Conservation (phyloP, 2,797 vertebrate species). For the Dendrocincla tyrannina region DNA sequence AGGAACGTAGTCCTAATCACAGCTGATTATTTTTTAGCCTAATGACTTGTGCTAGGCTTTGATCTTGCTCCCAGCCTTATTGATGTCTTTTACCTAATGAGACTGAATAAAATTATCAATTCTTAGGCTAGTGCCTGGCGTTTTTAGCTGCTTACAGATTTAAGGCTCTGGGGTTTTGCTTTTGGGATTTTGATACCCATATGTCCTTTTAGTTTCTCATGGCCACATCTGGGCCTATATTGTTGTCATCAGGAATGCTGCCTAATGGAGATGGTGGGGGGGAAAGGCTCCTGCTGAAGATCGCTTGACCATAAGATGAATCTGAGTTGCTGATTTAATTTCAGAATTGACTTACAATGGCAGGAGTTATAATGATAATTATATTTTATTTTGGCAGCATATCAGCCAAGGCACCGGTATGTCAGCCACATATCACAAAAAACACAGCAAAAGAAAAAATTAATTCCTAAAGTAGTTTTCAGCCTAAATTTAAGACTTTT, state of each 20-base stretch:
- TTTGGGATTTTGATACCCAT: background rate
- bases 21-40: background rate
- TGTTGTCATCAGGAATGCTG: background rate
- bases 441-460: background rate
- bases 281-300: background rate
- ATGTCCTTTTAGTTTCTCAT: background rate
- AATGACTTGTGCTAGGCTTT: background rate
- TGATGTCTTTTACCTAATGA: background rate
- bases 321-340: slow-evolving; percentile 33
- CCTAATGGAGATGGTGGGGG: background rate
- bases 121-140: background rate
- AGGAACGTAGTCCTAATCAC: background rate
- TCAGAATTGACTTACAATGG: slow-evolving; percentile 20
- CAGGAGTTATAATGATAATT: background rate
- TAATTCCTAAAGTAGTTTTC: background rate
- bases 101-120: background rate
- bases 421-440: background rate
- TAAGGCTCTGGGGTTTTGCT: background rate
- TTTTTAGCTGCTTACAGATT: background rate
- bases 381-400: slow-evolving; percentile 15
- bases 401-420: background rate
- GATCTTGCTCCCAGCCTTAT: background rate
- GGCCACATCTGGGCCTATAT: background rate
- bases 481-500: background rate
- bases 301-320: background rate